Base-by-base conservation (phyloP, 2,888 invertebrate species). In the Celastrina argiolus region DNA sequence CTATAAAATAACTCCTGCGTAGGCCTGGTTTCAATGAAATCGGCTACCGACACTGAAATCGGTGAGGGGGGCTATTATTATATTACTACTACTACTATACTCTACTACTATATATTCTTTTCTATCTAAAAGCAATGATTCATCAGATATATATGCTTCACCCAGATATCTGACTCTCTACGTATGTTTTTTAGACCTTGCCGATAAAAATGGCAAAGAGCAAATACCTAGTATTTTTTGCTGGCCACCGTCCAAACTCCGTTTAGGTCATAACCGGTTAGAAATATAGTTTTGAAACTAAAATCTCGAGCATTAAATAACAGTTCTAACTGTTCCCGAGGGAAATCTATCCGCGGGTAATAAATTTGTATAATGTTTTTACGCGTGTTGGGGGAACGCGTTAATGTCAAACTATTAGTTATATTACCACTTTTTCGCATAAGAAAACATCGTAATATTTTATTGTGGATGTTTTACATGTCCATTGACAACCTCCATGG, bases 301-400 rank as follows among this genome's bases (percentile, higher is more conserved):
- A 51, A 51, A 51, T 51, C 51, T 45, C 18, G 16, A 45, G 22
- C 51, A 51, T 18, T 51, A 51, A 51, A 42, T 42, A 42, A 51
- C 51, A 18, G 8, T 18, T 45, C 10, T 18, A 45, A 45, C 45
- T 51, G 4, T 10, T 51, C 51, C 22, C 51, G 8, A 18, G 22
- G 22, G 51, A 51, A 51, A 51, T 51, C 5, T 51, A 22, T 22
- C 1, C 51, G 1, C 22, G 51, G 22, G 51, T 51, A 12, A 51
- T 22, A 51, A 51, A 51, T 51, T 51, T 51, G 51, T 51, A 22
- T 51, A 51, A 51, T 51, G 51, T 22, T 51, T 51, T 51, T 51
- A 51, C 51, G 18, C 51, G 4, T 51, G 51, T 51, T 22, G 22
- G 51, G 51, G 22, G 51, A 51, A 22, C 51, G 12, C 4, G 22